These are phyloP conservation scores for Rutilus rutilus DNA, from an alignment of 2,113 vertebrate genomes.

Conservation along the genomic window DNA sequence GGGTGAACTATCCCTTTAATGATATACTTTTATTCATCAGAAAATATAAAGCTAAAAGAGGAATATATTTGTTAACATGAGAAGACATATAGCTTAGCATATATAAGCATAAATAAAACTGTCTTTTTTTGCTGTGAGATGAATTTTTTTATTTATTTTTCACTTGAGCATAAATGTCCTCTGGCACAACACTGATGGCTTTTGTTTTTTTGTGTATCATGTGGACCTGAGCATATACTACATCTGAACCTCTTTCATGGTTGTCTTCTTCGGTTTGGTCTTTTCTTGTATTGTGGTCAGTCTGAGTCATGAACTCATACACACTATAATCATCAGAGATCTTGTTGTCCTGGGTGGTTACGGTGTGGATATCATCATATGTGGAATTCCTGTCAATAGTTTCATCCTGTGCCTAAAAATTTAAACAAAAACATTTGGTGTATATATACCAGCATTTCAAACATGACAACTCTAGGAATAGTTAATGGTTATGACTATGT, in stretches of 20 bases:
- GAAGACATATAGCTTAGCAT: no score
- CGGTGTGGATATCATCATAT: no score
- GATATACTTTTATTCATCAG: no score
- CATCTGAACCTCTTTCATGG: neutral
- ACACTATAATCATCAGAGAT: neutral
- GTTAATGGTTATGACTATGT: no score
- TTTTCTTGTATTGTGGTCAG: neutral
- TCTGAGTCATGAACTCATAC: neutral
- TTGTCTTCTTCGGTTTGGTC: neutral
- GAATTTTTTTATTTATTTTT: no score
- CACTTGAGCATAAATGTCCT: neutral
- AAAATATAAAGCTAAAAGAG: no score
- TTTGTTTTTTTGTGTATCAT: neutral
- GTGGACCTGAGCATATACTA: neutral
- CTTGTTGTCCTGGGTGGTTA: neutral
- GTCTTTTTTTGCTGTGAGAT: neutral
- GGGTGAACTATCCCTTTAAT: no score
- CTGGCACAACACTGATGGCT: neutral
- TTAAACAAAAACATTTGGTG: neutral
- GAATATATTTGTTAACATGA: no score
- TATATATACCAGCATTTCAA: neutral
- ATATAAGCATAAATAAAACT: no score
- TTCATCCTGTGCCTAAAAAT: neutral
- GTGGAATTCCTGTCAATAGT: neutral
- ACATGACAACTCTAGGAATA: no score